A percentile compares a stretch with the other conserved stretches of the same genome.
Evolutionary conservation across 2,797 vertebrate genomes (phyloP).

Genomic region (Sebastes vulpes): DNA sequence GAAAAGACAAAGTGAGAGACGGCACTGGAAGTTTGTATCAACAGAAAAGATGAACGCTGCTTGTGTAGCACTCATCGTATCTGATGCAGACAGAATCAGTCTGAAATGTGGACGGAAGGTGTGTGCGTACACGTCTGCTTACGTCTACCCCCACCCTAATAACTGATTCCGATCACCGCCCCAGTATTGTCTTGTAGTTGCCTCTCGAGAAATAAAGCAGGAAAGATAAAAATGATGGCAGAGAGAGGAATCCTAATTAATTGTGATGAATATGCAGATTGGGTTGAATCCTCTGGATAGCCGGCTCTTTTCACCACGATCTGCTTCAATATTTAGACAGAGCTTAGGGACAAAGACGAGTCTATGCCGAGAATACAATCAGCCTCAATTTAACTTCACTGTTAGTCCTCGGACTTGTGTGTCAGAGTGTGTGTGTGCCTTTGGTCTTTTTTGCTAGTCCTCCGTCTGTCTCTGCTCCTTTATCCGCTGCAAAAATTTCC

Average conservation of each 20-base stretch:
- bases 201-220: constrained; percentile 82
- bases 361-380: constrained; percentile 73
- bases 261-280: constrained; percentile 86
- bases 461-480: constrained; percentile 30
- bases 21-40: constrained; percentile 61
- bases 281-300: constrained; percentile 83
- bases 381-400: constrained; percentile 70
- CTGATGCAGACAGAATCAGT: constrained; percentile 79
- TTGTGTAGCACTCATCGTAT: constrained; percentile 66
- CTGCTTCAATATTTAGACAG: constrained; percentile 83
- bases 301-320: constrained; percentile 74
- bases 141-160: constrained; percentile 46
- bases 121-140: neutral
- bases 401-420: constrained; percentile 39
- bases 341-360: constrained; percentile 78
- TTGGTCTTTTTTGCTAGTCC: constrained; percentile 31
- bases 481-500: constrained; percentile 10
- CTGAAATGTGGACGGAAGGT: constrained; percentile 29
- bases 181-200: constrained; percentile 76
- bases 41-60: constrained; percentile 41
- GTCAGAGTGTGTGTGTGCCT: constrained; percentile 1
- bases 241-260: constrained; percentile 83
- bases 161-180: constrained; percentile 81
- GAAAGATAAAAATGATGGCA: constrained; percentile 75
- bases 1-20: constrained; percentile 59